Evolutionary conservation across 92 coral and sea anemone species (phyloP).

Genomic region (Scolanthus callimorphus): DNA sequence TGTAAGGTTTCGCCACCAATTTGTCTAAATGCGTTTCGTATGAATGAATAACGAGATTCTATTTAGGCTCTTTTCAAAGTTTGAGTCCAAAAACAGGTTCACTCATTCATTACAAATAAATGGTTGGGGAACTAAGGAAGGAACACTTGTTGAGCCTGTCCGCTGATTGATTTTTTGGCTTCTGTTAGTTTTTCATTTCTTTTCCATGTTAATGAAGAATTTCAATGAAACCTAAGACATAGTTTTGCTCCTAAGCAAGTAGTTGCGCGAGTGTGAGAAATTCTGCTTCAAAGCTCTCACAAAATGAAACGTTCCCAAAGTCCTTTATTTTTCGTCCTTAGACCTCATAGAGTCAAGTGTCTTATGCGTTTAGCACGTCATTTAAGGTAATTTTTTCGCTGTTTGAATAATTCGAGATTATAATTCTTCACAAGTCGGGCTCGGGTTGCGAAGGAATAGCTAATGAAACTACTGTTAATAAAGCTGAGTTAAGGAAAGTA

Average conservation of each 20-base stretch:
- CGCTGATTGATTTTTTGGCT: slow-evolving; percentile 6
- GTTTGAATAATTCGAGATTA: no score
- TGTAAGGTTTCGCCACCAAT: neutral
- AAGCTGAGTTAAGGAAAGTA: neutral
- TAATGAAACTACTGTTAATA: no score
- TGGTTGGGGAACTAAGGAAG: slow-evolving; percentile 30
- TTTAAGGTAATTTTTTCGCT: no score
- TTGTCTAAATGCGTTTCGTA: neutral
- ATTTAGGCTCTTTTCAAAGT: neutral
- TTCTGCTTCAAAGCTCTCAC: no score
- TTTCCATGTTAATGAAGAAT: neutral
- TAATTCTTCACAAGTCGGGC: no score
- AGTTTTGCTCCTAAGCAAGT: neutral
- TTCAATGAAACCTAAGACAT: neutral
- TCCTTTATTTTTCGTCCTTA: no score
- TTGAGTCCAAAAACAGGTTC: no score
- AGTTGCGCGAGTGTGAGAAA: no score
- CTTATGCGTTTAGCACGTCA: no score
- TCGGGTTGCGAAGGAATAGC: neutral
- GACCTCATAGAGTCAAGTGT: no score
- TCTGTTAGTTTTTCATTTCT: slow-evolving; percentile 3
- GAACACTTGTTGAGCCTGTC: slow-evolving; percentile 6
- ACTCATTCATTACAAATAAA: no score
- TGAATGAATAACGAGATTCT: neutral
- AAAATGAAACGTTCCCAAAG: no score